Evolutionary conservation across 2,797 vertebrate species (phyloP).

Genomic region (Oryzias sinensis): DNA sequence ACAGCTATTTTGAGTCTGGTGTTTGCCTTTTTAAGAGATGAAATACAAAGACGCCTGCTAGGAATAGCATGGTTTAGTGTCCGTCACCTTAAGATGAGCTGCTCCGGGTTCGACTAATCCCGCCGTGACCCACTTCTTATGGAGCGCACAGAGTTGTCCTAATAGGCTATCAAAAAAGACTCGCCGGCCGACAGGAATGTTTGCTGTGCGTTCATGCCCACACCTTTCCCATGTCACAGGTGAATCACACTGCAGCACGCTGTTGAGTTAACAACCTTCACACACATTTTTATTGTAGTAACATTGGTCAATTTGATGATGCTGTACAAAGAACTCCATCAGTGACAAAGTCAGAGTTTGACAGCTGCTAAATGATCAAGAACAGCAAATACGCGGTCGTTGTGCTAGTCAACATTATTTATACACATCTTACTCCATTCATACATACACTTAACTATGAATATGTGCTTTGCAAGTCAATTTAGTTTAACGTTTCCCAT

Average conservation of each 20-base stretch:
- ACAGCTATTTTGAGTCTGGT: not conserved
- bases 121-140: conserved; percentile 68
- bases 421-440: conserved; percentile 59
- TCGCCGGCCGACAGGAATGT: not conserved
- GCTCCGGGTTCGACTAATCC: conserved; percentile 66
- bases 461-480: conserved; percentile 67
- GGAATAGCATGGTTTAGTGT: conserved; percentile 64
- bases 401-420: conserved; percentile 54
- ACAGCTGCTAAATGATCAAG: conserved; percentile 51
- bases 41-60: conserved; percentile 24
- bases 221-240: not conserved
- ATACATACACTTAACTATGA: conserved; percentile 70
- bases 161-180: not conserved
- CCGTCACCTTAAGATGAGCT: conserved; percentile 47
- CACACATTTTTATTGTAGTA: conserved; percentile 66
- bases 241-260: not conserved
- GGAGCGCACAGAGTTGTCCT: conserved; percentile 6
- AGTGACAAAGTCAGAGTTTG: conserved; percentile 39
- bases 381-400: conserved; percentile 57
- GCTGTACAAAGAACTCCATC: conserved; percentile 59
- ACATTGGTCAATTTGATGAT: conserved; percentile 59
- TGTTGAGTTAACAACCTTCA: conserved; percentile 21
- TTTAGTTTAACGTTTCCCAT: conserved; percentile 38
- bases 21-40: not conserved
- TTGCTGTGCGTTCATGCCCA: not conserved